phyloP scores from a whole-genome alignment of 92 coral and sea anemone species.

The Bergia puertoricense region DNA sequence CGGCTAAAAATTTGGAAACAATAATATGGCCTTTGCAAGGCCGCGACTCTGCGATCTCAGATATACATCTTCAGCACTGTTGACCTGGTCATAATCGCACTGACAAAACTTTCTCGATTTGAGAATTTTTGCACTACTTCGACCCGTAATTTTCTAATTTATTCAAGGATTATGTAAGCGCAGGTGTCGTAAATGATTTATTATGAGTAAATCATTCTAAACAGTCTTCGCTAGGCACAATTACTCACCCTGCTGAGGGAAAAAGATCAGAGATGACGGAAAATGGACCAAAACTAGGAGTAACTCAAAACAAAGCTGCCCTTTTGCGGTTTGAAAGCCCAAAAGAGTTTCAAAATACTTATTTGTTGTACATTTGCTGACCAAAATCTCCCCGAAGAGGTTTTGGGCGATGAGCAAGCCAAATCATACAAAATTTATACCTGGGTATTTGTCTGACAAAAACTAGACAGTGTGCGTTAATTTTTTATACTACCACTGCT shows the following conservation, averaged over 20 bases:
- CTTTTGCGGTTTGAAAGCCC: conserved; percentile 46
- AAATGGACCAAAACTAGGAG: conserved; percentile 62
- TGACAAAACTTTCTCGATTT: conserved; percentile 5
- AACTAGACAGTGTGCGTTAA: conserved; percentile 98
- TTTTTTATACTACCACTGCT: conserved; percentile 93
- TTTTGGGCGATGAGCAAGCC: conserved; percentile 57
- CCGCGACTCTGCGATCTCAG: conserved; percentile 17
- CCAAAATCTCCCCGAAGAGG: conserved; percentile 30
- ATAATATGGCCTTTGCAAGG: conserved; percentile 40
- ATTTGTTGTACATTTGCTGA: conserved; percentile 53
- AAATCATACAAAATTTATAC: conserved; percentile 91
- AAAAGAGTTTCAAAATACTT: conserved; percentile 22
- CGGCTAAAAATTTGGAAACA: conserved; percentile 66
- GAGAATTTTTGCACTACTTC: neutral
- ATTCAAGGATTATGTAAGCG: conserved; percentile 68
- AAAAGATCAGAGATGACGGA: conserved; percentile 78
- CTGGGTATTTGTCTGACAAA: conserved; percentile 92
- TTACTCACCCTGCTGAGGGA: conserved; percentile 78
- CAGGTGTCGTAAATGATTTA: conserved; percentile 95
- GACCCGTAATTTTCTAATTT: conserved; percentile 56
- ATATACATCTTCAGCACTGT: neutral
- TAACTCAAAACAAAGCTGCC: conserved; percentile 52
- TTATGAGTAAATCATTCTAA: conserved; percentile 86
- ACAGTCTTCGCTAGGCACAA: conserved; percentile 81
- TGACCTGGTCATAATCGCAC: neutral